These are phyloP conservation scores for Rhingia rostrata DNA, from an alignment of 2,888 invertebrate genomes.

Conservation along the genomic window DNA sequence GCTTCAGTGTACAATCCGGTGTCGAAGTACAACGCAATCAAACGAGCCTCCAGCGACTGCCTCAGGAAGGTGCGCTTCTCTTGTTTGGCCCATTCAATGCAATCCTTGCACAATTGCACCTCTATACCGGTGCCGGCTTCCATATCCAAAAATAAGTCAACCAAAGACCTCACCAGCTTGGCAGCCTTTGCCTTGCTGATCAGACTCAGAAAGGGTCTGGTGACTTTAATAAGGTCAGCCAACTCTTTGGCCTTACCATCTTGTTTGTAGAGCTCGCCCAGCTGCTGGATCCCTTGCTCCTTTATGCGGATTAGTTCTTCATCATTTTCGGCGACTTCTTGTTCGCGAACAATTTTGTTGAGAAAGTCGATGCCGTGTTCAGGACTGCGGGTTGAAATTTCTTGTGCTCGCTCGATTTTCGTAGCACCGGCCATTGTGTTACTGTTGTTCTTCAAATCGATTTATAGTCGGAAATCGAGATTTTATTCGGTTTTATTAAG, in stretches of 20 bases:
- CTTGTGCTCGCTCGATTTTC: conserved; percentile 93
- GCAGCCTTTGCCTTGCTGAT: conserved; percentile 99
- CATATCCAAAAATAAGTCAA: conserved; percentile 98
- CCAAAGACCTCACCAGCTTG: conserved; percentile 97
- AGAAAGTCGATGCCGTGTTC: conserved; percentile 89
- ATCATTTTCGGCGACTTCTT: conserved; percentile 90
- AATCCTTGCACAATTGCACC: conserved; percentile 96
- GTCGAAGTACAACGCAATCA: conserved; percentile 97
- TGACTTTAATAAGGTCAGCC: conserved; percentile 96
- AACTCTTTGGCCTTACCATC: conserved; percentile 96
- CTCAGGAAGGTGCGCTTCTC: conserved; percentile 98
- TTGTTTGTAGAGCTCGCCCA: conserved; percentile 95
- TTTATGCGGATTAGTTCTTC: conserved; percentile 95
- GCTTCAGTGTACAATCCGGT: conserved; percentile 95
- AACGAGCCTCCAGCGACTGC: conserved; percentile 96
- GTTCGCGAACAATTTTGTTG: conserved; percentile 90
- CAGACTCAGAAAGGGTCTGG: conserved; percentile 95
- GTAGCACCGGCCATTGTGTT: conserved; percentile 92
- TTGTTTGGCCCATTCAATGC: conserved; percentile 99
- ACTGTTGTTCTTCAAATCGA: background rate
- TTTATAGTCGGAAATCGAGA: conserved; percentile 13
- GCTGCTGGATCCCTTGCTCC: conserved; percentile 96
- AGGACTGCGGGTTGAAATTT: conserved; percentile 89
- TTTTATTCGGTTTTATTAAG: conserved; percentile 42
- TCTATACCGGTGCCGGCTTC: conserved; percentile 98